Evolutionary conservation across 2,113 vertebrate genomes (phyloP).

Genomic region (Corydoras sp.): DNA sequence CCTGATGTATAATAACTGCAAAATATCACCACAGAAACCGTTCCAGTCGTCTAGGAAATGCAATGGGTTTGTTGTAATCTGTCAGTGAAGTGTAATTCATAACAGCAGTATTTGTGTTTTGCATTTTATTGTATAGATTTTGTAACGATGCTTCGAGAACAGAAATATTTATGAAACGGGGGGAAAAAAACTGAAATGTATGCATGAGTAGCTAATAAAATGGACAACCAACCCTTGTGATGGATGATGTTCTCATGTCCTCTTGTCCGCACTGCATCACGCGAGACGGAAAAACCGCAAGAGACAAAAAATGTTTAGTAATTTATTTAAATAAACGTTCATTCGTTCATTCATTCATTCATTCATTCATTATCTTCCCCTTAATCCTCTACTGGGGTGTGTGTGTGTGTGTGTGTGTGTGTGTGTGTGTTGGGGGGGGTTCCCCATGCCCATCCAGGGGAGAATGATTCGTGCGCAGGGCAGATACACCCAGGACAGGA

Average conservation of each 20-base stretch:
- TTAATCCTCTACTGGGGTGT: no score
- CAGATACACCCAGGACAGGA: no score
- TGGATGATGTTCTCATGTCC: neutral
- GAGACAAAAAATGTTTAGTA: no score
- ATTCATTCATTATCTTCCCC: no score
- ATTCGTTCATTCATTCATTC: no score
- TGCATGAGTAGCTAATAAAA: constrained; percentile 42
- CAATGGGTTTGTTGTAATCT: constrained; percentile 16
- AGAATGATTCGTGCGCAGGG: no score
- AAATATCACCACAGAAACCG: neutral
- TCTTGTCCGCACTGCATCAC: no score
- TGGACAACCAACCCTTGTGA: neutral
- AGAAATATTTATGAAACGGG: constrained; percentile 10
- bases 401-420: no score
- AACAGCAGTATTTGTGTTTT: constrained; percentile 38
- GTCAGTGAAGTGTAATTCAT: constrained; percentile 24
- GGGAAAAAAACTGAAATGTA: constrained; percentile 31
- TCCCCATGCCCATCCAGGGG: no score
- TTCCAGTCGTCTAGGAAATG: neutral
- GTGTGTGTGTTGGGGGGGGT: no score
- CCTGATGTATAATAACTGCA: neutral
- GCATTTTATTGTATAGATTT: constrained; percentile 44
- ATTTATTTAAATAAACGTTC: no score
- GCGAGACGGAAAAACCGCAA: no score
- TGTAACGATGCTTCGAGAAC: constrained; percentile 43